Evolutionary conservation across 2,888 invertebrate genomes (phyloP), one percentile per base, ranked within the genome.

Genomic region (Gortyna flavago): DNA sequence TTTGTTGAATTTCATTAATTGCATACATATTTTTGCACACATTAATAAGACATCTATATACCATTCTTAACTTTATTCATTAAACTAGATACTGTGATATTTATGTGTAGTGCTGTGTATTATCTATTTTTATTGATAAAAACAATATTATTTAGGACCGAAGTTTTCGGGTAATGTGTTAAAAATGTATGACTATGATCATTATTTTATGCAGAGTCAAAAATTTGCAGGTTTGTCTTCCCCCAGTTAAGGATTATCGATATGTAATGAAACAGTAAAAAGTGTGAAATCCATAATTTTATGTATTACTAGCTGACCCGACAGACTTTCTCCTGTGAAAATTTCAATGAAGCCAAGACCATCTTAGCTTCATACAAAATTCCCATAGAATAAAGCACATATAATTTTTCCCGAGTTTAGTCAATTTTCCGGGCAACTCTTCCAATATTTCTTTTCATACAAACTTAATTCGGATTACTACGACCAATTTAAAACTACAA

Each of bases 1-100:
- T 16, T 38, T n/a, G 38, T 65, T n/a, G n/a, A n/a, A 65, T 38
- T 41, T 65, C n/a, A 18, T 41, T 9, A n/a, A n/a, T n/a, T 29
- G 7, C 59, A 29, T 8, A 29, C 38, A 21, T 11, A n/a, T 38
- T 29, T 71, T 64, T 64, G 41, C 32, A 61, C 59, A 41, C 38
- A 44, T 25, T 38, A 29, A 8, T 29, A 7, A 57, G 21, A 57
- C 18, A 11, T 57, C 32, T n/a, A 68, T 59, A 32, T 62, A 21
- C 7, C 44, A 54, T 54, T 6, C 57, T 38, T 59, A 38, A n/a
- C 29, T 29, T 21, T 21, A 29, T n/a, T 32, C 0, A n/a, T 64
- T 35, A 5, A 48, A 44, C 25, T 66, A 48, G 32, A 48, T 48
- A 35, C n/a, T 72, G 48, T 72, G 69, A 68, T 72, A 35, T 72